These are phyloP conservation scores for Smithornis capensis DNA, from an alignment of 2,113 vertebrate genomes.

Conservation along the genomic window DNA sequence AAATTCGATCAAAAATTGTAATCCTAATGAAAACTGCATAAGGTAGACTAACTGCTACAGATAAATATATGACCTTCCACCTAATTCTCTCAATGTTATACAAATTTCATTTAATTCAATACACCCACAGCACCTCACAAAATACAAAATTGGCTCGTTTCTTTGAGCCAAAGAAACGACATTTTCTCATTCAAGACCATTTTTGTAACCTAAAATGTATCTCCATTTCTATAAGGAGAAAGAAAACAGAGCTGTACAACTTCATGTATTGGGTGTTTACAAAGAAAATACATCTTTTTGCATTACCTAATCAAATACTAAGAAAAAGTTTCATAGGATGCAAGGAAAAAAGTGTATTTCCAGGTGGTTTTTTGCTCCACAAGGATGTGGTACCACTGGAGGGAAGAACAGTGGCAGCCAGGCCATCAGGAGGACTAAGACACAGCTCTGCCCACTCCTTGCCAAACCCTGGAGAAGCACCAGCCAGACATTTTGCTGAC, in stretches of 20 bases:
- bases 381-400: not conserved
- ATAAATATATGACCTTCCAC: not conserved
- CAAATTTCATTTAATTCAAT: not conserved
- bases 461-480: not conserved
- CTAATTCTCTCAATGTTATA: not conserved
- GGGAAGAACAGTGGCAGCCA: not conserved
- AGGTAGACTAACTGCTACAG: not conserved
- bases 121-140: not conserved
- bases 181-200: not conserved
- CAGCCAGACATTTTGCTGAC: not conserved
- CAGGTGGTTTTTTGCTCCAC: not conserved
- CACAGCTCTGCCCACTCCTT: not conserved
- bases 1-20: not conserved
- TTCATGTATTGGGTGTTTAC: not conserved
- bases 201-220: not conserved
- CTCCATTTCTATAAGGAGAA: not conserved
- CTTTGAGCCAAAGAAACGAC: not conserved
- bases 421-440: not conserved
- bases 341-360: not conserved
- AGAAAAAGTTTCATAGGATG: not conserved
- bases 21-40: not conserved
- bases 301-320: not conserved
- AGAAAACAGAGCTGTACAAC: not conserved
- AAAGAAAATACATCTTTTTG: not conserved
- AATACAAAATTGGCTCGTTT: no score